Evolutionary conservation across 53 echinoderm and acorn worm species (phyloP).

Genomic region (Actinopyga echinites): DNA sequence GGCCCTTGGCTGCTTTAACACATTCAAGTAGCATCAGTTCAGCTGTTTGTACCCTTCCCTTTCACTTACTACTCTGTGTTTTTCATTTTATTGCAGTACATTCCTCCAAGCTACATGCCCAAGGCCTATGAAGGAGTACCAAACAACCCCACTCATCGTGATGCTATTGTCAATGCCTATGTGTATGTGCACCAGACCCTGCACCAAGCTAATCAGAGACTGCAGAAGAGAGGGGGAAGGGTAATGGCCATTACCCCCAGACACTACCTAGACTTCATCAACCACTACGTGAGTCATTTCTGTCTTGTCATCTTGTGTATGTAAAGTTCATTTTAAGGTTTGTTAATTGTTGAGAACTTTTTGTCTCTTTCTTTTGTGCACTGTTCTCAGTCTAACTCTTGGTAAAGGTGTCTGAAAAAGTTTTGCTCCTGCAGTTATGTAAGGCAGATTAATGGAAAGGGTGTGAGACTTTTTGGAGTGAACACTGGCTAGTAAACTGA

Average conservation of each 20-base stretch:
- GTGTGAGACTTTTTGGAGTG: too few relatives aligned
- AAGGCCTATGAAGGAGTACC: conserved; percentile 84
- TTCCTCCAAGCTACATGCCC: conserved; percentile 78
- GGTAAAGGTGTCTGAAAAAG: not conserved
- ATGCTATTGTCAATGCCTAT: conserved; percentile 94
- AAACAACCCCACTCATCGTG: conserved; percentile 82
- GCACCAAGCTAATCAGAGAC: conserved; percentile 93
- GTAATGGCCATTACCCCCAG: conserved; percentile 98
- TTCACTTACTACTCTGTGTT: not conserved
- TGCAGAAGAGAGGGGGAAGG: conserved; percentile 94
- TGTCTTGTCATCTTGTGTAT: not conserved
- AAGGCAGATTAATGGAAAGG: too few relatives aligned
- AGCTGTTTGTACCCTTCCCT: not conserved
- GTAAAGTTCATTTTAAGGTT: too few relatives aligned
- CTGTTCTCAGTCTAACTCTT: not conserved
- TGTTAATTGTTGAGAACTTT: too few relatives aligned
- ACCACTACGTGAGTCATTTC: conserved; percentile 84
- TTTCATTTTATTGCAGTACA: conserved; percentile 59
- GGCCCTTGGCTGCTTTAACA: not conserved
- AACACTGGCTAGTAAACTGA: too few relatives aligned
- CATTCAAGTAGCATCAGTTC: not conserved
- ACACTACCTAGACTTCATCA: conserved; percentile 99
- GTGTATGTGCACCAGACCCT: conserved; percentile 96
- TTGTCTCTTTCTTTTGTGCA: too few relatives aligned
- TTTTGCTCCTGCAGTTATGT: not conserved